Conservation (phyloP, 1,140 invertebrate species). For the Oryctes rhinoceros region DNA sequence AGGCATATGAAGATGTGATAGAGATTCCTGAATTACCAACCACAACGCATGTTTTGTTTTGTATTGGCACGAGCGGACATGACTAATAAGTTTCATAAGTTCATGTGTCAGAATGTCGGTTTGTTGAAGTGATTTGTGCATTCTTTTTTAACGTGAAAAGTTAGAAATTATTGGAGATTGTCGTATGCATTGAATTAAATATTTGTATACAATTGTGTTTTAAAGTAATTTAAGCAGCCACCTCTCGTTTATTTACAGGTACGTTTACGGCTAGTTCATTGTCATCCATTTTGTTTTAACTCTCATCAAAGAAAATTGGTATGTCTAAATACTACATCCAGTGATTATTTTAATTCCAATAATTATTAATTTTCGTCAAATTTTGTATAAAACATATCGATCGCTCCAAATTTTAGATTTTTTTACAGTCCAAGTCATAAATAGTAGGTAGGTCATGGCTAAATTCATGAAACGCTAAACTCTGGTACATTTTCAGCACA, state of each 20-base stretch:
- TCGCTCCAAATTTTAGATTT: no score
- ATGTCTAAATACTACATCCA: no score
- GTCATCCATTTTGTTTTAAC: slow-evolving; percentile 15
- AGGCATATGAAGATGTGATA: no score
- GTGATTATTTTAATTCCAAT: no score
- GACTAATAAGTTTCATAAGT: neutral
- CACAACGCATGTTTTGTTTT: no score
- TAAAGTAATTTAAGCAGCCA: slow-evolving; percentile 14
- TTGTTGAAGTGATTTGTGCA: neutral
- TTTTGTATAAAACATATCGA: no score
- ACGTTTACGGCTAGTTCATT: neutral
- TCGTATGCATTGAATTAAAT: slow-evolving; percentile 22
- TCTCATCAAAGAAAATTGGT: neutral
- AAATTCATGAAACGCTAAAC: no score
- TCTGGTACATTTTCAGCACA: no score
- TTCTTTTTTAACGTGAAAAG: neutral
- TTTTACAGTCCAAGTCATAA: no score
- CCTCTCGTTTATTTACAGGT: slow-evolving; percentile 28
- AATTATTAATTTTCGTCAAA: no score
- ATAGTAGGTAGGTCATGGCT: no score
- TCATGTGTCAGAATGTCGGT: neutral
- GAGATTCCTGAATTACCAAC: no score
- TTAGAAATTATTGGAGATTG: neutral
- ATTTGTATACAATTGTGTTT: slow-evolving; percentile 3
- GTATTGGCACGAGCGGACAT: neutral